Evolutionary conservation across 2,888 invertebrate genomes (phyloP), one percentile per base, ranked within the genome.

Genomic region (Acrobasis repandana): DNA sequence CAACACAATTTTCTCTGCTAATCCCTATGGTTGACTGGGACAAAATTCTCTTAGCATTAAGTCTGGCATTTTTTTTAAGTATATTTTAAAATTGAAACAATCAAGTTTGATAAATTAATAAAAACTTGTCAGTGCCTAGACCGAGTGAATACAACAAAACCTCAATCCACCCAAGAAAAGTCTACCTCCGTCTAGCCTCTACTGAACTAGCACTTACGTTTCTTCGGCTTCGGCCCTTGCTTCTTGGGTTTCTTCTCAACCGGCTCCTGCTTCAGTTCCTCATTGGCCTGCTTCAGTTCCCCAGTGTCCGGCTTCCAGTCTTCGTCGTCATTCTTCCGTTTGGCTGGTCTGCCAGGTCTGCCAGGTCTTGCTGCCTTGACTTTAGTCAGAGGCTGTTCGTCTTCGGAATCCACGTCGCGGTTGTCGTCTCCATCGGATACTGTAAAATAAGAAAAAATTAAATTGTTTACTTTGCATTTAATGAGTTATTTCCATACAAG

Each of bases 141-240:
- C n/a, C n/a, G n/a, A n/a, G n/a, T n/a, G n/a, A n/a, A n/a, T n/a
- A n/a, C n/a, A n/a, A n/a, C n/a, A n/a, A n/a, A n/a, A 20, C 20
- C 28, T 28, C 43, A 1, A 38, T 14, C 43, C 3, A 14, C 43
- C 43, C n/a, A 43, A 43, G 4, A 10, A 43, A 20, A 49, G 20
- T 20, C 49, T 11, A 11, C 20, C 49, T 49, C 49, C n/a, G 28
- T 28, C n/a, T 4, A 43, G 43, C 36, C 36, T 43, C 38, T 38
- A 49, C 11, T 20, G 11, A 14, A n/a, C 50, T 28, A 50, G 2
- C 14, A 50, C 50, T 50, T 20, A 50, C 50, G 50, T 50, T 50
- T 50, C 43, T 10, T 5, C 36, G 3, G 5, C 14, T n/a, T 11
- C 14, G 14, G 14, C 14, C 14, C 43, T 14, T 43, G 11, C 50